Base-by-base conservation (phyloP, 35 echinoderm and acorn worm genomes). In the Apostichopus californicus region DNA sequence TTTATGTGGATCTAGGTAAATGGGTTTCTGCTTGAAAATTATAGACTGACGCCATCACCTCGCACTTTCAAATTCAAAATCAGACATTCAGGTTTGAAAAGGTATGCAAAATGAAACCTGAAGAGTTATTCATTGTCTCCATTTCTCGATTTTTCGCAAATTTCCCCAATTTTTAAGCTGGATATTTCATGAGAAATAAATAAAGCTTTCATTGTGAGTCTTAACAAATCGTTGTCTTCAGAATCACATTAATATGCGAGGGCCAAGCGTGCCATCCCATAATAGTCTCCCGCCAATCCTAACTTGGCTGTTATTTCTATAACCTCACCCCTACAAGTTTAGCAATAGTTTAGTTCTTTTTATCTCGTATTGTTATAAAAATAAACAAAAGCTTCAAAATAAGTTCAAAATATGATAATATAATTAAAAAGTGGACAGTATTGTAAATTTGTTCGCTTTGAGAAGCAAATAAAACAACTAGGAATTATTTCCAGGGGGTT, bases 211-310 rank as follows among this genome's bases (percentile, higher is more conserved):
- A 75, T 75, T 75, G 14, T 7, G 58, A 18, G 71, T 75, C 64
- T 68, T 75, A 75, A n/a, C 71, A 85, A 58, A 85, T 85, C 57
- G 81, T 85, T 14, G 70, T 90, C 55, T 78, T 22, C 73, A 91
- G 70, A 91, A 91, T 91, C 73, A 79, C 89, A 91, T 91, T 89
- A 89, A 73, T 91, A 91, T 91, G 89, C 89, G 89, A 91, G 89
- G 72, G 55, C 89, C 55, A 91, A 91, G 77, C 89, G 71, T 91
- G 89, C 89, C 89, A 91, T 91, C 89, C 89, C 89, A 91, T 91
- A 91, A 91, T 91, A 79, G 73, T 91, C 73, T 91, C 89, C 89
- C 89, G 89, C 89, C 89, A 91, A 91, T 91, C 89, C 89, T 91
- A 79, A 57, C 72, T 78, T 91, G 89, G 89, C 89, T 91, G 77